Percentiles rank a stretch among this genome's conserved stretches.
Conservation (phyloP, 1,140 invertebrate genomes). For the Eumaeus atala region DNA sequence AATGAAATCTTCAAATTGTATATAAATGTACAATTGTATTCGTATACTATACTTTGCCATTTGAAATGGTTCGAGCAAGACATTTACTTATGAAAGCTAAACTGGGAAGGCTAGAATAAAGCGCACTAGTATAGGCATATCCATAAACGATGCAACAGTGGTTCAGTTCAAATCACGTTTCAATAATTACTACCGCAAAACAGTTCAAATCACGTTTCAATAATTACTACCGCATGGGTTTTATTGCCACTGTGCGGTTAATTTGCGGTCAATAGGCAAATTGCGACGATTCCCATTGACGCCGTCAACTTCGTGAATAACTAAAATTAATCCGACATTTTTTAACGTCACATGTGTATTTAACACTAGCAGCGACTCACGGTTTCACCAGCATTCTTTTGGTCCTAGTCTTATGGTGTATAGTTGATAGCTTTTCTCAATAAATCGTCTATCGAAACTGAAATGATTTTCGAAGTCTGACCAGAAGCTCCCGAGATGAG, state of each 20-base stretch:
- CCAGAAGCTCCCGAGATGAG: no score
- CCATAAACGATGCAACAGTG: background rate
- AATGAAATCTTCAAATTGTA: no score
- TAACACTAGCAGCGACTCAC: no score
- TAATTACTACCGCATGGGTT: conserved; percentile 2
- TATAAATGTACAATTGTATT: no score
- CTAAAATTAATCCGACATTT: background rate
- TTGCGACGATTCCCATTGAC: background rate
- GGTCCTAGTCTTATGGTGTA: no score
- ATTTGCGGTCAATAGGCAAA: background rate
- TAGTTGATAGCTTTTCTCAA: no score
- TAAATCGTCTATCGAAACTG: no score
- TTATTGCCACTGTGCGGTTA: background rate
- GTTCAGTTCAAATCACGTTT: background rate
- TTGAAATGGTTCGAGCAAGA: background rate
- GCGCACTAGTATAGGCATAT: background rate
- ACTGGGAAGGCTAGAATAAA: background rate
- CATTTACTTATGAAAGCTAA: background rate
- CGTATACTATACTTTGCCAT: background rate
- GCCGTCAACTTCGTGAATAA: background rate
- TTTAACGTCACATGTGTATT: background rate
- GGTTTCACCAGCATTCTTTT: no score
- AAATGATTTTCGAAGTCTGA: no score
- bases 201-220: background rate
- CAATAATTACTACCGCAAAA: background rate